phyloP scores from a whole-genome alignment of 2,113 vertebrate genomes.

The Ceyx melanurus region DNA sequence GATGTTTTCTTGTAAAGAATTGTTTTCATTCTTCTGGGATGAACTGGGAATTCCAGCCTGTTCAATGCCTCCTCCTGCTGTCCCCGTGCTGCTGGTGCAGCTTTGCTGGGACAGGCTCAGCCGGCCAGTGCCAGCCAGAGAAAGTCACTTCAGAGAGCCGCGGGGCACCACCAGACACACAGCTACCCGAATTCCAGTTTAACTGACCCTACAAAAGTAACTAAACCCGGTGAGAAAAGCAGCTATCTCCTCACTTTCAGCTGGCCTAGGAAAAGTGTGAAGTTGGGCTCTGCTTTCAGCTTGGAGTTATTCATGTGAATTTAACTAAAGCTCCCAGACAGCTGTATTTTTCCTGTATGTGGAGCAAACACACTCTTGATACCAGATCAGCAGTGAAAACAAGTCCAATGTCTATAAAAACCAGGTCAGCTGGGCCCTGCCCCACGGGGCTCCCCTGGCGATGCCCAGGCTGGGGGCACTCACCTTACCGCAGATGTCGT shows the following conservation, averaged over 20 bases:
- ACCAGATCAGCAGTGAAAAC: neutral
- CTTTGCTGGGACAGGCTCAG: neutral
- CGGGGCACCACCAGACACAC: neutral
- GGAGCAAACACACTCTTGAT: neutral
- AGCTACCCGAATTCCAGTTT: neutral
- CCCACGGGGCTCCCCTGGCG: no score
- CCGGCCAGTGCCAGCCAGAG: rapidly evolving
- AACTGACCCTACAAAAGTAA: neutral
- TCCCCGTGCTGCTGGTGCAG: neutral
- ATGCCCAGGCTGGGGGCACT: constrained; percentile 21
- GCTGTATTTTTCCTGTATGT: neutral
- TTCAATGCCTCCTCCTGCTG: constrained; percentile 14
- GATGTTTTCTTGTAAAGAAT: neutral
- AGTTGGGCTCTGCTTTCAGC: neutral
- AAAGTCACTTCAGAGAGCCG: neutral
- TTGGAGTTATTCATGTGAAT: neutral
- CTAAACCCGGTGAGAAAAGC: neutral
- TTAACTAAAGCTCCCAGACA: neutral
- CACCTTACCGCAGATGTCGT: constrained; percentile 98
- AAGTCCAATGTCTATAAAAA: no score
- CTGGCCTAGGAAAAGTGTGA: neutral
- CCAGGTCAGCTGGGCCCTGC: no score
- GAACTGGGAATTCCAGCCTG: neutral
- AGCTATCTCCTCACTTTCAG: neutral
- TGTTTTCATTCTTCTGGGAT: neutral